Base-by-base conservation (phyloP, 2,113 vertebrate species). In the Vulpes lagopus region DNA sequence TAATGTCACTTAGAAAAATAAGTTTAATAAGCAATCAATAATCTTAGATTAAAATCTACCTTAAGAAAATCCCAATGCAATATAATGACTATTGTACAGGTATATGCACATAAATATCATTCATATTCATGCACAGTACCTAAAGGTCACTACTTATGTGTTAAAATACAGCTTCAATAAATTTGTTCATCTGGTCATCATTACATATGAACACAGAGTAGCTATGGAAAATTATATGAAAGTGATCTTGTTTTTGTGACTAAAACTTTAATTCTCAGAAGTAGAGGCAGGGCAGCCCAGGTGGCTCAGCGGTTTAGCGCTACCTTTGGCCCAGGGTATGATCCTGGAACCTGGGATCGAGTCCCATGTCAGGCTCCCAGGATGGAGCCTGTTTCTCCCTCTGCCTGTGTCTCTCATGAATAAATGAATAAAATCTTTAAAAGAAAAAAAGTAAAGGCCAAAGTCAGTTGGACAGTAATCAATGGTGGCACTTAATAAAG, bases 181-280 rank as follows among this genome's bases (percentile, higher is more conserved):
- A 59, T 59, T 27, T 8, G 92, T 78, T 92, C 7, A 59, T 27
- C 23, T 82, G 30, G 8, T 20, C 15, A 71, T 83, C 15, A 53
- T 15, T 27, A n/a, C 32, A 51, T 27, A 67, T 3, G 11, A 91
- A 92, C 8, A 17, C 15, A 90, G 25, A 73, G 20, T 64, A 3
- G 3, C 32, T 73, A 90, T 4, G 82, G 17, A 53, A 80, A 14
- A 76, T 82, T 35, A 65, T 8, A n/a, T 30, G 27, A 96, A 97
- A 87, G 2, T 4, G 1, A 79, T 53, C 30, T 38, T 76, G 69
- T 27, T 53, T 83, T 82, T 65, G 82, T 64, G 43, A 73, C 15
- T 88, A 84, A 95, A 93, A 86, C 6, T 81, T 85, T 84, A 91
- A 81, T 92, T 91, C n/a, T 84, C 25, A 89, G 27, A 94, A 94